Evolutionary conservation across 2,113 vertebrate species (phyloP).

Genomic region (Asarcornis scutulata): DNA sequence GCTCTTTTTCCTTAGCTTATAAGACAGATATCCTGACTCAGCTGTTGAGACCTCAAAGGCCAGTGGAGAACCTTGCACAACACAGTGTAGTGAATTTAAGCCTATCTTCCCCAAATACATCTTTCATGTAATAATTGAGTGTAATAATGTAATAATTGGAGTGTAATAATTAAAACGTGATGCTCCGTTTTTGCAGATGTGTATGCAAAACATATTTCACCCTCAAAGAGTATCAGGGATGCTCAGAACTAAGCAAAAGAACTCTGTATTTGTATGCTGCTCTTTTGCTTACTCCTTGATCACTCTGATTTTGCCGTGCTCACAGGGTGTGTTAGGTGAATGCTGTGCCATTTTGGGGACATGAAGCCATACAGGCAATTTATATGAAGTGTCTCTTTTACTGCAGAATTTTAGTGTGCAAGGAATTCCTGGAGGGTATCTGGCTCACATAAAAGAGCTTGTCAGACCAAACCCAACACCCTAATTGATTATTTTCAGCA

Average conservation of each 20-base stretch:
- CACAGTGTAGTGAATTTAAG: not conserved
- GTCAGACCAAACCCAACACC: not conserved
- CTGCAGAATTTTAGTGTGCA: not conserved
- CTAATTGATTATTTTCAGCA: not conserved
- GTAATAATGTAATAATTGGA: not conserved
- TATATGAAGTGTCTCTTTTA: not conserved
- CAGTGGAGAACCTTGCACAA: not conserved
- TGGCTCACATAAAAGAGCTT: not conserved
- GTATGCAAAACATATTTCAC: not conserved
- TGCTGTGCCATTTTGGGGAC: accelerated
- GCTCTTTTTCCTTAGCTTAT: not conserved
- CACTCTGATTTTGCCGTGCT: accelerated
- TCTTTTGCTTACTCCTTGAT: not conserved
- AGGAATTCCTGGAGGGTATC: not conserved
- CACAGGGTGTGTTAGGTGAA: accelerated
- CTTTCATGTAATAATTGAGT: not conserved
- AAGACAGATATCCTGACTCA: not conserved
- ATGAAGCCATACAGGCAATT: not conserved
- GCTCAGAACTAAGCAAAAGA: not conserved
- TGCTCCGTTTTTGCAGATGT: not conserved
- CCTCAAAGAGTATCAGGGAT: accelerated
- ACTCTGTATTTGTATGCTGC: accelerated
- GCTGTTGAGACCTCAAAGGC: not conserved
- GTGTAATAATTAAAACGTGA: not conserved
- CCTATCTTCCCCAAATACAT: not conserved